phyloP scores from a whole-genome alignment of 2,113 vertebrate species.

The Megaceryle maxima region DNA sequence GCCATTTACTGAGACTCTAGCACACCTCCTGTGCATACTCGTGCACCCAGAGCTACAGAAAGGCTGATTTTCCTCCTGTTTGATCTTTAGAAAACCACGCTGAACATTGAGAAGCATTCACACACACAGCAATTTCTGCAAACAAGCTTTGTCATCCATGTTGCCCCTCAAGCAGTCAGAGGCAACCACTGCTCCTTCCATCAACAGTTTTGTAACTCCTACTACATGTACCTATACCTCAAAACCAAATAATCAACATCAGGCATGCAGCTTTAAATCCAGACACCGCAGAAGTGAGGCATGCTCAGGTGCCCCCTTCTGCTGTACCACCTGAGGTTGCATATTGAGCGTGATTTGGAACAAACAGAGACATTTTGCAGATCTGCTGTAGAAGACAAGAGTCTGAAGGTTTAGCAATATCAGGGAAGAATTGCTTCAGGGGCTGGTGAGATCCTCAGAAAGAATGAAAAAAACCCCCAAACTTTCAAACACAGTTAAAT shows the following conservation, averaged over 20 bases:
- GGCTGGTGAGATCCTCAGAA: not conserved
- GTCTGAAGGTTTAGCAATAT: not conserved
- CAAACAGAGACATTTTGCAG: not conserved
- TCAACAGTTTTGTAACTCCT: not conserved
- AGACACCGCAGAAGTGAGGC: not conserved
- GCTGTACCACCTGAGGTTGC: not conserved
- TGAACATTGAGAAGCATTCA: not conserved
- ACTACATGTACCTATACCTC: not conserved
- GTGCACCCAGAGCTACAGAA: not conserved
- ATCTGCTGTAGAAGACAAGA: not conserved
- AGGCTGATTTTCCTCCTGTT: not conserved
- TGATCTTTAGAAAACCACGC: not conserved
- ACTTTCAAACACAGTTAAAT: not conserved
- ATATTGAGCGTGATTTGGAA: fast-evolving
- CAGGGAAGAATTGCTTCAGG: not conserved
- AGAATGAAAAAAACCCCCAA: not conserved
- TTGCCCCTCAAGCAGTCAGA: not conserved
- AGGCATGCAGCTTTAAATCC: not conserved
- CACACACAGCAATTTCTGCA: not conserved
- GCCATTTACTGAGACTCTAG: not conserved
- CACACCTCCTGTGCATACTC: not conserved
- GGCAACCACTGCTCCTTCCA: not conserved
- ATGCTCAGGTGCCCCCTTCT: not conserved
- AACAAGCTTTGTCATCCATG: not conserved
- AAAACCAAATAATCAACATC: not conserved